phyloP scores from a whole-genome alignment of 1,140 invertebrate genomes.

The Aporrectodea caliginosa region DNA sequence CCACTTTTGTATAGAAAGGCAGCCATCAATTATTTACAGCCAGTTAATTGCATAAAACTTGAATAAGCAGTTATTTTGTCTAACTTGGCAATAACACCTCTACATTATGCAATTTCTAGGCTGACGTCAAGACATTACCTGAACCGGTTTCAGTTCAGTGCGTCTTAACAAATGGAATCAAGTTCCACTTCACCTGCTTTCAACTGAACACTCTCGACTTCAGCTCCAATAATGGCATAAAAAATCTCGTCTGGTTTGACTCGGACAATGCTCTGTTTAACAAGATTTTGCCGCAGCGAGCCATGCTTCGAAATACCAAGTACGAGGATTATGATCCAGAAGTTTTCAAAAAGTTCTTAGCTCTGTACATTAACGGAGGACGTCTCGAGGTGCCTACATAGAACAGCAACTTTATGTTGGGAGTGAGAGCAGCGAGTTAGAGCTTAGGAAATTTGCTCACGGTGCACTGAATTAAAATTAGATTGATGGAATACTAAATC shows the following conservation, averaged over 20 bases:
- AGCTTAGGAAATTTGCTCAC: no score
- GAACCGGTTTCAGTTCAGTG: slow-evolving; percentile 76
- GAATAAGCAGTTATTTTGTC: no score
- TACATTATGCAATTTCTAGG: no score
- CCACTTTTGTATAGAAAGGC: no score
- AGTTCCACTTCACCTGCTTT: slow-evolving; percentile 74
- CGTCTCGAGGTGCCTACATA: no score
- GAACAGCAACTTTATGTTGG: no score
- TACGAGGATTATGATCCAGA: slow-evolving; percentile 71
- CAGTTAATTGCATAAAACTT: no score
- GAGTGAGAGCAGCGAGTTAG: no score
- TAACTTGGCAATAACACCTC: no score
- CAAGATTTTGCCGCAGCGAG: slow-evolving; percentile 45
- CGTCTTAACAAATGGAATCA: slow-evolving; percentile 69
- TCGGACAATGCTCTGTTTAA: slow-evolving; percentile 66
- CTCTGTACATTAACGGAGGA: slow-evolving; percentile 68
- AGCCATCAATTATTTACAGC: no score
- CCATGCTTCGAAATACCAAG: slow-evolving; percentile 57
- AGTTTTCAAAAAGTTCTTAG: slow-evolving; percentile 71
- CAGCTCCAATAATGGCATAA: slow-evolving; percentile 60
- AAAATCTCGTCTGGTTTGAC: slow-evolving; percentile 75
- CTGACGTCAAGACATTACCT: slow-evolving; percentile 64
- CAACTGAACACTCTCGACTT: slow-evolving; percentile 80
- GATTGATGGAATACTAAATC: no score
- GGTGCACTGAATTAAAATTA: no score